phyloP scores from a whole-genome alignment of 2,888 invertebrate genomes.

The Parascotia fuliginaria region DNA sequence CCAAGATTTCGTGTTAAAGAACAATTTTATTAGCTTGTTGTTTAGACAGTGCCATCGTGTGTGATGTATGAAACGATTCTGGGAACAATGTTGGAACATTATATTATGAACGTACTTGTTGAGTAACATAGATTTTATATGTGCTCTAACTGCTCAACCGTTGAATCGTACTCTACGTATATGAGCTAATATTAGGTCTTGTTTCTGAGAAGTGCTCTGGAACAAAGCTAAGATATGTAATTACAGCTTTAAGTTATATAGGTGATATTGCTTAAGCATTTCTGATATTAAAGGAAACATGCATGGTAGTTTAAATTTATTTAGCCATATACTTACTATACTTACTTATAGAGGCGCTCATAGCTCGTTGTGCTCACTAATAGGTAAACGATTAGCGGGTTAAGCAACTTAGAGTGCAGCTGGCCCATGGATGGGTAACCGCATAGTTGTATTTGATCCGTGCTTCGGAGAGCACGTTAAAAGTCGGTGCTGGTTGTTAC shows the following conservation, averaged over 20 bases:
- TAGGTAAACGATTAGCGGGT: too few relatives aligned
- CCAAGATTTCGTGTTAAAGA: conserved; percentile 19
- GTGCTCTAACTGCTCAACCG: not conserved
- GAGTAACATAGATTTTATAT: not conserved
- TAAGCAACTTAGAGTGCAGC: too few relatives aligned
- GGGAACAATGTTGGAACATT: conserved; percentile 11
- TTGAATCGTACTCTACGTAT: not conserved
- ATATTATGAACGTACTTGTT: not conserved
- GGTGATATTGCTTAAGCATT: not conserved
- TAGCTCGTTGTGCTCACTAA: too few relatives aligned
- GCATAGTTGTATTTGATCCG: too few relatives aligned
- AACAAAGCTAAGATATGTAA: not conserved
- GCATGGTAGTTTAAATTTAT: too few relatives aligned
- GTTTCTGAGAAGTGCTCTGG: not conserved
- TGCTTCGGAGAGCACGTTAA: too few relatives aligned
- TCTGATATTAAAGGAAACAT: not conserved
- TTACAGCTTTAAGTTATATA: not conserved
- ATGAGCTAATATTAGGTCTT: not conserved
- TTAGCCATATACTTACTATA: too few relatives aligned
- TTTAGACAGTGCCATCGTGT: conserved; percentile 22
- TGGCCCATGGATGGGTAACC: too few relatives aligned
- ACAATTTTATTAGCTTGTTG: conserved; percentile 41
- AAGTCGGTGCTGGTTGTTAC: too few relatives aligned
- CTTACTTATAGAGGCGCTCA: too few relatives aligned
- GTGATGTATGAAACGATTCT: conserved; percentile 16